These are phyloP conservation scores for Parnassius smintheus DNA, from an alignment of 2,888 invertebrate genomes.

Conservation along the genomic window DNA sequence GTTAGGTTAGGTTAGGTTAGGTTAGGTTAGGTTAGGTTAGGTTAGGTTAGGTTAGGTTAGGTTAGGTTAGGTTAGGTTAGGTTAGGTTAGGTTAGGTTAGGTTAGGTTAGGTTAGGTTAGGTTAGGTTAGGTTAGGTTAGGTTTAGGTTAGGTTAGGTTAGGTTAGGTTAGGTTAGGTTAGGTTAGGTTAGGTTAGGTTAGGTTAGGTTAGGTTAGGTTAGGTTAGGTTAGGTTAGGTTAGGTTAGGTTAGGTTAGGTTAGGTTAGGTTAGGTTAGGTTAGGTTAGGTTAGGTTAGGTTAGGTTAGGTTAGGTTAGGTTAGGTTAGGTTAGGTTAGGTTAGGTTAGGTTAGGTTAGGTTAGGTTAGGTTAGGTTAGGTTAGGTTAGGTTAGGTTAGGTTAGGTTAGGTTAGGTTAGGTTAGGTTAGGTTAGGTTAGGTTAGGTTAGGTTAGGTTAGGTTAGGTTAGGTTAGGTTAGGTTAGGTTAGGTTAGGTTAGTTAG, in stretches of 20 bases:
- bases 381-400: conserved; percentile 18
- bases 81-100: conserved; percentile 30
- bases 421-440: conserved; percentile 27
- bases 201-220: conserved; percentile 28
- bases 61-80: conserved; percentile 25
- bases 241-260: conserved; percentile 7
- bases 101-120: conserved; percentile 31
- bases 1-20: conserved; percentile 23
- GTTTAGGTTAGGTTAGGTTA: conserved; percentile 29
- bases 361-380: conserved; percentile 7
- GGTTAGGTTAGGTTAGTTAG: conserved; percentile 29
- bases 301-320: conserved; percentile 24
- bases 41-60: conserved; percentile 23
- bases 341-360: conserved; percentile 22
- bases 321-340: conserved; percentile 29
- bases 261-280: conserved; percentile 23
- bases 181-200: conserved; percentile 25
- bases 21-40: conserved; percentile 33
- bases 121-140: conserved; percentile 28
- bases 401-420: conserved; percentile 27
- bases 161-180: conserved; percentile 26
- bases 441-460: conserved; percentile 28
- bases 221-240: conserved; percentile 13
- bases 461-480: conserved; percentile 17
- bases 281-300: conserved; percentile 26